These are phyloP conservation scores for Anguilla megastoma DNA, from an alignment of 2,797 vertebrate genomes.

Conservation along the genomic window DNA sequence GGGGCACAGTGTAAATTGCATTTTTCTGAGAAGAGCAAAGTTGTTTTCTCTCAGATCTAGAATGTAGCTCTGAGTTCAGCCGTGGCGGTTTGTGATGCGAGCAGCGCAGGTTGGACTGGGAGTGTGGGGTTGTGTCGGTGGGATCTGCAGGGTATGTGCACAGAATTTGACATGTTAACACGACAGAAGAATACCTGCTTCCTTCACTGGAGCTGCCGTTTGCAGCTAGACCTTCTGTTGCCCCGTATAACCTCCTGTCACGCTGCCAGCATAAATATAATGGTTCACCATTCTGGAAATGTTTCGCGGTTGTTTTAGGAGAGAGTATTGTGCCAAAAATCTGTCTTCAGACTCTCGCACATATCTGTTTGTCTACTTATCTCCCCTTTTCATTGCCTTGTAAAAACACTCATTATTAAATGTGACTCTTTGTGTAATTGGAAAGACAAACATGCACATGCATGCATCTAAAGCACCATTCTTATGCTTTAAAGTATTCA, in stretches of 20 bases:
- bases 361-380: not conserved
- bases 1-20: constrained; percentile 37
- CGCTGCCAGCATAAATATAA: not conserved
- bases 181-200: not conserved
- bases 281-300: not conserved
- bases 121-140: constrained; percentile 53
- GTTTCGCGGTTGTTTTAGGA: not conserved
- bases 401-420: not conserved
- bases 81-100: constrained; percentile 20
- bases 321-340: not conserved
- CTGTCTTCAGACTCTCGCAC: not conserved
- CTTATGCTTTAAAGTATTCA: not conserved
- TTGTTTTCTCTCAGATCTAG: constrained; percentile 59
- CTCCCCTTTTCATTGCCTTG: not conserved
- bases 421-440: not conserved
- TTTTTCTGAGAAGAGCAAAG: constrained; percentile 31
- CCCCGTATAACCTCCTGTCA: not conserved
- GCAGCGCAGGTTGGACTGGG: constrained; percentile 44
- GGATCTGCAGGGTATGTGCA: constrained; percentile 41
- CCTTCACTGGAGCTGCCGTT: not conserved
- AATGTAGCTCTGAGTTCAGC: constrained; percentile 57
- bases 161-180: constrained; percentile 41
- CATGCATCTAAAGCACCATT: not conserved
- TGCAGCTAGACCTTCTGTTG: not conserved
- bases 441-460: not conserved